Conservation (phyloP, 23 tunicate species). For the Botrylloides violaceus region DNA sequence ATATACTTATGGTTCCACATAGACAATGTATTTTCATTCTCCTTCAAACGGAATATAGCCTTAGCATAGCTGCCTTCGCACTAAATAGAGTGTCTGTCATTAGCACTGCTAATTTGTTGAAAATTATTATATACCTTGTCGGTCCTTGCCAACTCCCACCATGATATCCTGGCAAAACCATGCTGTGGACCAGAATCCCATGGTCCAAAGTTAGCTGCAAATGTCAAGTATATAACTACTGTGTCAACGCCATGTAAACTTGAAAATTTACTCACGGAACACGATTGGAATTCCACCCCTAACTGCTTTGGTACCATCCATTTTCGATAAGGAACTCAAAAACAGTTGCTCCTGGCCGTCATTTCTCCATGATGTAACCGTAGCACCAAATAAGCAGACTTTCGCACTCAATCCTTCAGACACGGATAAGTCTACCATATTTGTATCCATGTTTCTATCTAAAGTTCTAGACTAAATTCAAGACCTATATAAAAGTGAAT, state of each 20-base stretch:
- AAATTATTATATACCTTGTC: conserved; percentile 21
- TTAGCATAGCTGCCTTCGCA: conserved; percentile 11
- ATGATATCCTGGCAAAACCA: conserved; percentile 87
- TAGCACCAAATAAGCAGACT: conserved; percentile 82
- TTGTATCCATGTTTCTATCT: conserved; percentile 11
- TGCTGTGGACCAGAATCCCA: conserved; percentile 95
- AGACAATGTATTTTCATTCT: conserved; percentile 34
- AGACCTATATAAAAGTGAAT: too few relatives aligned
- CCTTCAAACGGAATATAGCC: conserved; percentile 24
- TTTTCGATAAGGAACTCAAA: conserved; percentile 58
- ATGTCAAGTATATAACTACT: neutral
- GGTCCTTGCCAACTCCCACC: conserved; percentile 62
- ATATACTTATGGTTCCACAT: conserved; percentile 51
- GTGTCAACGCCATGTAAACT: neutral
- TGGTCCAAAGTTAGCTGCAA: conserved; percentile 97
- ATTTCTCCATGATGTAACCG: conserved; percentile 86
- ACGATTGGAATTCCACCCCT: conserved; percentile 99
- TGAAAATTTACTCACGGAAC: conserved; percentile 63
- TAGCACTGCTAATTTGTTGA: neutral
- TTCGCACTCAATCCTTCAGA: conserved; percentile 31
- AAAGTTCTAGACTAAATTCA: too few relatives aligned
- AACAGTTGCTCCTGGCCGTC: conserved; percentile 63
- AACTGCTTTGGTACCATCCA: conserved; percentile 94
- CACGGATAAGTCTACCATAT: neutral
- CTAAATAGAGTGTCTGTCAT: neutral